These are phyloP conservation scores for Capitulum mitella DNA, from an alignment of 2,888 invertebrate species.

Conservation along the genomic window DNA sequence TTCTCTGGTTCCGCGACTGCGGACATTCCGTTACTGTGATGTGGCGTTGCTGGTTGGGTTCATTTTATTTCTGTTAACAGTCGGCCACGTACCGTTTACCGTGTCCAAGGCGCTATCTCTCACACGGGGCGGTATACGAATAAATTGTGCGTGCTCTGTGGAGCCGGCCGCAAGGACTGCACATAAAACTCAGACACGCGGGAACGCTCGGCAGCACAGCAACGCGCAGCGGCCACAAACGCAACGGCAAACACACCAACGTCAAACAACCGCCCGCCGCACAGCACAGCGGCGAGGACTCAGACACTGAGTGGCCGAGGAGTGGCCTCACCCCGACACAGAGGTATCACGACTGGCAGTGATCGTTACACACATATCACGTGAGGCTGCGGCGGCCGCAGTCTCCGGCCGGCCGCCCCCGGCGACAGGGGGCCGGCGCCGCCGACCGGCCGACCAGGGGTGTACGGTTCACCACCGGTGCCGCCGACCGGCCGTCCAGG, in stretches of 20 bases:
- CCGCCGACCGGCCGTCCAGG: neutral
- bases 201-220: too few species aligned
- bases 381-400: too few species aligned
- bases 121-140: too few species aligned
- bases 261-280: neutral
- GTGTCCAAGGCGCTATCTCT: too few species aligned
- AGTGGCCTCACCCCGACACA: neutral
- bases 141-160: too few species aligned
- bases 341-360: neutral
- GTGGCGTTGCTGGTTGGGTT: neutral
- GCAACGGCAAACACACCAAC: neutral
- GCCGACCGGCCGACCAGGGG: neutral
- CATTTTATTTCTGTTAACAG: neutral
- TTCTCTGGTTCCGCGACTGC: slow-evolving; percentile 49
- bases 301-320: neutral
- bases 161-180: too few species aligned
- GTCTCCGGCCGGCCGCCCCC: too few species aligned
- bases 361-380: neutral
- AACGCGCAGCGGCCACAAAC: neutral
- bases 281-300: neutral
- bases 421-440: neutral
- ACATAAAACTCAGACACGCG: too few species aligned
- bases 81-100: too few species aligned
- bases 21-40: neutral
- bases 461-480: too few species aligned